phyloP scores from a whole-genome alignment of 2,797 vertebrate species.

The Danio albolineatus region DNA sequence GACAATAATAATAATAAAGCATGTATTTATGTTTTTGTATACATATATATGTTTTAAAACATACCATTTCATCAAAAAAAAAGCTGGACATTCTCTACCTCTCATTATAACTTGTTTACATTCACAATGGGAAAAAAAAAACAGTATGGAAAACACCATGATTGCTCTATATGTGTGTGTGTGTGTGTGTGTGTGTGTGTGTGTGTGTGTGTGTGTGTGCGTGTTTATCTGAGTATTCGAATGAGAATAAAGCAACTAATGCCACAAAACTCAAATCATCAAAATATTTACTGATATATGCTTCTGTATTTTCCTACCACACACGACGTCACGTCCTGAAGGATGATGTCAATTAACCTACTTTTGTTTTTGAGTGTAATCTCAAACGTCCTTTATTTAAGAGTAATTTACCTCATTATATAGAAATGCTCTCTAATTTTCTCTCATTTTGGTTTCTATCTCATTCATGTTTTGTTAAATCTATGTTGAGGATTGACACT shows the following conservation, averaged over 20 bases:
- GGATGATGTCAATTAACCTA: background rate
- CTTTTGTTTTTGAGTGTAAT: background rate
- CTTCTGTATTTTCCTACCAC: background rate
- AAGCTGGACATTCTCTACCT: no score
- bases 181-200: no score
- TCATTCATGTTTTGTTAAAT: background rate
- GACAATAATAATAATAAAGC: no score
- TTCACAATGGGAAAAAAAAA: background rate
- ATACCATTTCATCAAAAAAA: no score
- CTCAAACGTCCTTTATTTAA: background rate
- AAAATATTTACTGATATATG: background rate
- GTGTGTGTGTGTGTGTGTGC: no score
- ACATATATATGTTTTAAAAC: no score
- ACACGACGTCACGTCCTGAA: conserved; percentile 5
- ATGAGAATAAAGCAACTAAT: background rate
- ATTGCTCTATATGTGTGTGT: no score
- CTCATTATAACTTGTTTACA: background rate
- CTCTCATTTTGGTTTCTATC: background rate
- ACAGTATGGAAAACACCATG: background rate
- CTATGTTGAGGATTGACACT: background rate
- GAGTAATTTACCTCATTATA: background rate
- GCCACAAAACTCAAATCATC: background rate
- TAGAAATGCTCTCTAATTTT: background rate
- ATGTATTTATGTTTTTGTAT: no score
- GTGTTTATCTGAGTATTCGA: no score